Evolutionary conservation across 2,113 vertebrate genomes (phyloP), one percentile per base, ranked within the genome.

Genomic region (Notiomystis cincta): DNA sequence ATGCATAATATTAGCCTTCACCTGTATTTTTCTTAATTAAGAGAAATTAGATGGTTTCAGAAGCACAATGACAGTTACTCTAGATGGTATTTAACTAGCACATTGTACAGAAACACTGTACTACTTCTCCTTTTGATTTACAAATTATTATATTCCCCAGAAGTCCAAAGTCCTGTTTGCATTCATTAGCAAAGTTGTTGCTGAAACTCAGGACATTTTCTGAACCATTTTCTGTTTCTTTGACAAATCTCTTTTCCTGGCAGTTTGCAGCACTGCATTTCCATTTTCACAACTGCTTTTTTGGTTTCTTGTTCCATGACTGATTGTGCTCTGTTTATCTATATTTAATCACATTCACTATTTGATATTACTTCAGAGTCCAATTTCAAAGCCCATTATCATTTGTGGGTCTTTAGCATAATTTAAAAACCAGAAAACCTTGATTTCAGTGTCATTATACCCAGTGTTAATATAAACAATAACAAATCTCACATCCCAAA

Each of bases 211-310:
- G 48, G 31, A 53, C 25, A 33, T 64, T 42, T 90, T 95, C 54
- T 48, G 51, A 93, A 94, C 37, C 38, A 56, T 79, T 89, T 91
- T 81, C 58, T 62, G 22, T 84, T 76, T n/a, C 79, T 87, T 88
- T 78, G 66, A 83, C 33, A 90, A 70, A 66, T 70, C 35, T 92
- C 31, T 90, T 90, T 67, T 78, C 69, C 91, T 85, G 91, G 73
- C 62, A 65, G 17, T 86, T 38, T 47, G 42, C 48, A 77, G 54
- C 48, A 61, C 33, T 65, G 30, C 33, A 81, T 71, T 96, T 87
- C 80, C 47, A 81, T 95, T 96, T 94, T 76, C 30, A 15, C 83
- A 78, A 88, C 73, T 82, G 83, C 45, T 75, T 90, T 87, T 95
- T 70, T 83, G 45, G 72, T 91, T 95, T 87, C 91, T 90, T 57